Conservation (phyloP, 2,113 vertebrate genomes). For the Halichoeres trimaculatus region DNA sequence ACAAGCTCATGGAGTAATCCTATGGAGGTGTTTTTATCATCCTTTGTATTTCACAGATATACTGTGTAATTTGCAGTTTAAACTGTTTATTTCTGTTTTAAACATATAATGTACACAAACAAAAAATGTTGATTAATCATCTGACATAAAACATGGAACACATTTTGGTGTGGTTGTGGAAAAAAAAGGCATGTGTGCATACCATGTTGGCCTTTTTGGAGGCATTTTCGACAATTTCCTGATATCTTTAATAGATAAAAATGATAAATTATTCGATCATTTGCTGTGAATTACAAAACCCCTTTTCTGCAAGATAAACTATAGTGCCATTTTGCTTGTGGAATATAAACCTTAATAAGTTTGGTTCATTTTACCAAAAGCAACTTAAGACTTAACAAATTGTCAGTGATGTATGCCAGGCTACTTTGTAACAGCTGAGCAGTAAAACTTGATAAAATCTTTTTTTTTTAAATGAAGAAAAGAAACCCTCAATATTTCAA, state of each 20-base stretch:
- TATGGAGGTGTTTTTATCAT: background rate
- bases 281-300: too few species aligned
- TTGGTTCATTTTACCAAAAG: slow-evolving; percentile 21
- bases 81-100: background rate
- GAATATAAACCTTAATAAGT: slow-evolving; percentile 60
- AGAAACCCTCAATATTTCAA: slow-evolving; percentile 64
- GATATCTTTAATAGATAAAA: background rate
- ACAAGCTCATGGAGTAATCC: background rate
- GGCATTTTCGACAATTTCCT: too few species aligned
- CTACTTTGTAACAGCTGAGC: slow-evolving; percentile 76
- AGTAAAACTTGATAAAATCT: slow-evolving; percentile 75
- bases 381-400: slow-evolving; percentile 49
- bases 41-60: too few species aligned
- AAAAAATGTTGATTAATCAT: too few species aligned
- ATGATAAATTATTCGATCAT: too few species aligned
- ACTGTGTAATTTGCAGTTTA: background rate
- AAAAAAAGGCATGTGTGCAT: too few species aligned
- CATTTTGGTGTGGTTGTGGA: too few species aligned
- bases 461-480: slow-evolving; percentile 65
- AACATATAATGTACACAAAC: too few species aligned
- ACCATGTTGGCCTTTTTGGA: too few species aligned
- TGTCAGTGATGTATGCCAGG: slow-evolving; percentile 30
- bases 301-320: background rate
- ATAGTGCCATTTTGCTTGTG: slow-evolving; percentile 55
- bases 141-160: too few species aligned